Evolutionary conservation across 2,113 vertebrate species (phyloP).

Genomic region (Poecilia latipinna): DNA sequence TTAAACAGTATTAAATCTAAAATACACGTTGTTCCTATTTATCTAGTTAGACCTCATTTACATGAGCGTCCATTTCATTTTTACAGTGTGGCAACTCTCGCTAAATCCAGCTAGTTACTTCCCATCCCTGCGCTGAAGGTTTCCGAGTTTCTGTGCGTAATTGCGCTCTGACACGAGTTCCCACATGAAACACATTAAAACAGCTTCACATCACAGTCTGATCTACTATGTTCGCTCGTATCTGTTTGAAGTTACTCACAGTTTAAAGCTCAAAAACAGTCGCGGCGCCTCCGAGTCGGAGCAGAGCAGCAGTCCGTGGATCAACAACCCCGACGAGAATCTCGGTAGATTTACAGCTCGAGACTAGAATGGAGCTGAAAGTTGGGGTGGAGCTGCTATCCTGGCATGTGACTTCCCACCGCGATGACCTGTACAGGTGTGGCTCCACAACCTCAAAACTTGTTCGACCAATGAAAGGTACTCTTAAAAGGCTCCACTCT

Average conservation of each 20-base stretch:
- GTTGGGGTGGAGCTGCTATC: constrained; percentile 50
- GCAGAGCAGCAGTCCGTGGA: constrained; percentile 21
- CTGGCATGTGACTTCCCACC: background rate
- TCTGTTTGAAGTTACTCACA: constrained; percentile 38
- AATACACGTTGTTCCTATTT: background rate
- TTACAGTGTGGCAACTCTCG: background rate
- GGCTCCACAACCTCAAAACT: background rate
- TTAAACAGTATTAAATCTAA: background rate
- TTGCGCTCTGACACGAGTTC: constrained; percentile 7
- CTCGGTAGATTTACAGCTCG: constrained; percentile 17
- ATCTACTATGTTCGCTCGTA: fast-evolving
- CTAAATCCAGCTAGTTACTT: background rate
- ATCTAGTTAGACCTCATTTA: background rate
- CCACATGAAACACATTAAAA: fast-evolving
- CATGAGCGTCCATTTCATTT: background rate
- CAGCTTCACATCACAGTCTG: fast-evolving
- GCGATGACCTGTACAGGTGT: constrained; percentile 60
- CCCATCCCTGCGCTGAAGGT: background rate
- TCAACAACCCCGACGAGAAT: constrained; percentile 15
- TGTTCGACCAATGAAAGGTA: background rate
- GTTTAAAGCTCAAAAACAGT: background rate
- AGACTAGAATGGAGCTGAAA: constrained; percentile 21
- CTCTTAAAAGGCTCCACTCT: too few species aligned
- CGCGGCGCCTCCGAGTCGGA: background rate
- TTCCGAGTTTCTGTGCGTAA: constrained; percentile 22